Evolutionary conservation across 2,888 invertebrate species (phyloP).

Genomic region (Drosophila paramelanica): DNA sequence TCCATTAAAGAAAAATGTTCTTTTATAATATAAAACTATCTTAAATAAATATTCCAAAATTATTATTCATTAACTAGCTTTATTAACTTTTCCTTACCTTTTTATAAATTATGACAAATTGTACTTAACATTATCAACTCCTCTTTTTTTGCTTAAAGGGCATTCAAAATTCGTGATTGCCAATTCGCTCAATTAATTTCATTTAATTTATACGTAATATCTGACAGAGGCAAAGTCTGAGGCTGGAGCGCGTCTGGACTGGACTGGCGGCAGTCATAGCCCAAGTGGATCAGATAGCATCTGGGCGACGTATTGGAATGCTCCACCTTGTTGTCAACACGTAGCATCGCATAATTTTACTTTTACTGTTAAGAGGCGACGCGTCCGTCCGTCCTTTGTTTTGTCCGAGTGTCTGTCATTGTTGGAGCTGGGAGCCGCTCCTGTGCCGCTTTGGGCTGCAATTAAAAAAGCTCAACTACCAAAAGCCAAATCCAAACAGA

Average conservation of each 20-base stretch:
- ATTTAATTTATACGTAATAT: conserved; percentile 78
- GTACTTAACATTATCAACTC: too few relatives aligned
- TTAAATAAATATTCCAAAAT: too few relatives aligned
- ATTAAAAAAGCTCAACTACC: conserved; percentile 77
- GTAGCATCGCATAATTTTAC: conserved; percentile 77
- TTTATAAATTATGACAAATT: too few relatives aligned
- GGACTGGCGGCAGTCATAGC: conserved; percentile 22
- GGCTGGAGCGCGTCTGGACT: conserved; percentile 24
- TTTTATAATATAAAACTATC: too few relatives aligned
- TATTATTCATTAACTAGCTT: too few relatives aligned
- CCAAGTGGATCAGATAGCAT: conserved; percentile 52
- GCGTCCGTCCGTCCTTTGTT: conserved; percentile 9
- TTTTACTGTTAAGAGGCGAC: conserved; percentile 74
- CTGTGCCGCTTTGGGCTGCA: conserved; percentile 73
- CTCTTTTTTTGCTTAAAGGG: conserved; percentile 2
- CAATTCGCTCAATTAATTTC: conserved; percentile 42
- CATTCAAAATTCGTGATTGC: conserved; percentile 5
- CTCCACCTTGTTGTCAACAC: conserved; percentile 74
- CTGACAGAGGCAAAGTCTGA: conserved; percentile 55
- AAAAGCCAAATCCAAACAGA: conserved; percentile 55
- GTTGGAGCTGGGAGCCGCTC: conserved; percentile 68
- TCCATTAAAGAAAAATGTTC: too few relatives aligned
- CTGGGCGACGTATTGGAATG: conserved; percentile 73
- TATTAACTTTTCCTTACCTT: too few relatives aligned
- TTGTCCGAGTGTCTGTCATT: conserved; percentile 15